These are phyloP conservation scores for Eurystomus gularis DNA, from an alignment of 2,113 vertebrate genomes.

Conservation along the genomic window DNA sequence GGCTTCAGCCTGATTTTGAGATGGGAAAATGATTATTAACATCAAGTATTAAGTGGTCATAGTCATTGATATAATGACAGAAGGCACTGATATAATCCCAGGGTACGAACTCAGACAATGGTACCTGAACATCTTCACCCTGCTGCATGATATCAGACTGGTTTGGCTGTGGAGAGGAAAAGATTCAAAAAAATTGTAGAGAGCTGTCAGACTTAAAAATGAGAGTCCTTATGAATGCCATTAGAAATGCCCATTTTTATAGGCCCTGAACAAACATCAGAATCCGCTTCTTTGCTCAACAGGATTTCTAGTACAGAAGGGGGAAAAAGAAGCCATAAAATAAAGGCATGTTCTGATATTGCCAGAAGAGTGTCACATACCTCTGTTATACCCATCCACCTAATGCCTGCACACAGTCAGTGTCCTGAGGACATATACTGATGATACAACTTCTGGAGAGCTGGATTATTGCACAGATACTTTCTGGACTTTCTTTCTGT, in stretches of 20 bases:
- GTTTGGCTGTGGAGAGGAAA: neutral
- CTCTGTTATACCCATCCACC: neutral
- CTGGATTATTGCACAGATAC: neutral
- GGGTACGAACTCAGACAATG: neutral
- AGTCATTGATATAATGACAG: neutral
- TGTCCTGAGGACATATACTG: neutral
- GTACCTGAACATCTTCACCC: neutral
- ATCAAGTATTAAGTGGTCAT: neutral
- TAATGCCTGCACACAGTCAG: neutral
- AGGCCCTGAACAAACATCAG: neutral
- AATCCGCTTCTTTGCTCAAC: neutral
- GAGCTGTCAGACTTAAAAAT: neutral
- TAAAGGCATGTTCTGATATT: neutral
- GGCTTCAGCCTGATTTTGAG: neutral
- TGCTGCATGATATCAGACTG: neutral
- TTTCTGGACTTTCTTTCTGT: neutral
- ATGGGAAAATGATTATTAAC: neutral
- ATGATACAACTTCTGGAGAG: neutral
- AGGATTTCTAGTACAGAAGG: neutral
- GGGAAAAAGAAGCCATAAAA: fast-evolving
- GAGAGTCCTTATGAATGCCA: neutral
- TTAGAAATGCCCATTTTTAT: neutral
- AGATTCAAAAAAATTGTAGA: neutral
- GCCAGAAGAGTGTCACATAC: neutral
- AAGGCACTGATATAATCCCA: neutral